phyloP scores from a whole-genome alignment of 2,113 vertebrate species.

The Notothenia coriiceps region DNA sequence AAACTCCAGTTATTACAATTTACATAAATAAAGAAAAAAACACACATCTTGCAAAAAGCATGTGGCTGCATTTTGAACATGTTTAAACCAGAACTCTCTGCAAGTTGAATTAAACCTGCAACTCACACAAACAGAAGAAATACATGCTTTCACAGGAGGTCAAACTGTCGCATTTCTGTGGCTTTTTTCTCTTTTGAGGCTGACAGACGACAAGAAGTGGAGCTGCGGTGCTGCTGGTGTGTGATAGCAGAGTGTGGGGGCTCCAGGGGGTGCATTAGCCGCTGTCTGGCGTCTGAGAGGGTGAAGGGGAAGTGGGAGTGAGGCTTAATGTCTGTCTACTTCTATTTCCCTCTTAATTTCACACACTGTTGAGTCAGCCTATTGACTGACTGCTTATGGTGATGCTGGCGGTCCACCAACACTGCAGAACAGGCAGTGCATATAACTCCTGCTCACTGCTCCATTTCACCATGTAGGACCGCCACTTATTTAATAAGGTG shows the following conservation, averaged over 20 bases:
- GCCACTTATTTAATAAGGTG: conserved; percentile 74
- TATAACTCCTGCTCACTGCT: conserved; percentile 72
- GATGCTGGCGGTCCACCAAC: conserved; percentile 72
- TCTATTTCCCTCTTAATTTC: conserved; percentile 85
- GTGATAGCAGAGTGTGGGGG: conserved; percentile 68
- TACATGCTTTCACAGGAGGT: conserved; percentile 50
- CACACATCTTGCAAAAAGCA: conserved; percentile 12
- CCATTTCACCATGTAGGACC: conserved; percentile 69
- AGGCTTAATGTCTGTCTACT: conserved; percentile 82
- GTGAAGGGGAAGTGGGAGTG: conserved; percentile 70
- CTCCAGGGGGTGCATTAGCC: conserved; percentile 69
- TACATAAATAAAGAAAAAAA: conserved; percentile 8
- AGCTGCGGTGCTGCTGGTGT: conserved; percentile 58
- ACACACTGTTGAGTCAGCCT: conserved; percentile 83
- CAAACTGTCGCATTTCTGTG: conserved; percentile 26
- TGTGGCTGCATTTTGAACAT: conserved; percentile 28
- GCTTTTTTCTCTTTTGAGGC: background rate
- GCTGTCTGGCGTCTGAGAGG: conserved; percentile 75
- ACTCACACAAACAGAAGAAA: conserved; percentile 24
- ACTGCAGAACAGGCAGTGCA: conserved; percentile 66
- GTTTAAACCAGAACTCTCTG: conserved; percentile 30
- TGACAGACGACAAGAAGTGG: conserved; percentile 49
- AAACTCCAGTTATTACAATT: conserved; percentile 18
- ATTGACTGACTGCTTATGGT: conserved; percentile 81
- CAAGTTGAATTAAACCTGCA: conserved; percentile 39